These are phyloP conservation scores for Gobionotothen gibberifrons DNA, from an alignment of 2,797 vertebrate species.

Conservation along the genomic window DNA sequence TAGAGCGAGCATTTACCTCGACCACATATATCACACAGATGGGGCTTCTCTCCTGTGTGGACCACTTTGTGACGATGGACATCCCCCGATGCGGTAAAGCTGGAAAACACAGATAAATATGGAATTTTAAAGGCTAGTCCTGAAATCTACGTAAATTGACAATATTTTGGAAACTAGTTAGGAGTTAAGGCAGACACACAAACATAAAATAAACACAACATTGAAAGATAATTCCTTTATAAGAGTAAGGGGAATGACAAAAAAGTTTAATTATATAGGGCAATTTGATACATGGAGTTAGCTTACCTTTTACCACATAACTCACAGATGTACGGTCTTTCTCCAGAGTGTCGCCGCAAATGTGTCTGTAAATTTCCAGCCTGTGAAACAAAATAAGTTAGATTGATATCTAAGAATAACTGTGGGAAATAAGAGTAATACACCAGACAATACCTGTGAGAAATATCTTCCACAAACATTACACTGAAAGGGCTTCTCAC, in stretches of 20 bases:
- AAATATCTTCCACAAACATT: constrained; percentile 97
- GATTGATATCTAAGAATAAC: background rate
- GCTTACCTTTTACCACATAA: constrained; percentile 95
- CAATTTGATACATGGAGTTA: background rate
- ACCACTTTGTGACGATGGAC: constrained; percentile 97
- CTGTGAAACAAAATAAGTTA: constrained; percentile 77
- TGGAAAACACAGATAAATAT: constrained; percentile 62
- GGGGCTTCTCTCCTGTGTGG: constrained; percentile 96
- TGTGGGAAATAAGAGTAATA: background rate
- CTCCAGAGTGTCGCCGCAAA: constrained; percentile 94
- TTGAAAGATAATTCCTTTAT: background rate
- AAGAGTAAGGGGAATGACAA: background rate
- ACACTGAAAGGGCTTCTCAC: constrained; percentile 99
- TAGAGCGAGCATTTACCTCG: constrained; percentile 83
- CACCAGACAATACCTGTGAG: constrained; percentile 91
- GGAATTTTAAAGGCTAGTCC: background rate
- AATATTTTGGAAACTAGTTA: background rate
- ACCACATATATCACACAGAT: constrained; percentile 97
- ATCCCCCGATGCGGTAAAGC: constrained; percentile 96
- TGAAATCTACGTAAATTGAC: background rate
- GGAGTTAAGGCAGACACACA: background rate
- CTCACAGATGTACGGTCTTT: constrained; percentile 98
- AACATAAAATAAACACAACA: background rate
- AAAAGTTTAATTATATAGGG: background rate
- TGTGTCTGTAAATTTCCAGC: constrained; percentile 98